phyloP scores from a whole-genome alignment of 2,888 invertebrate species.

The Lepidonotus clava region DNA sequence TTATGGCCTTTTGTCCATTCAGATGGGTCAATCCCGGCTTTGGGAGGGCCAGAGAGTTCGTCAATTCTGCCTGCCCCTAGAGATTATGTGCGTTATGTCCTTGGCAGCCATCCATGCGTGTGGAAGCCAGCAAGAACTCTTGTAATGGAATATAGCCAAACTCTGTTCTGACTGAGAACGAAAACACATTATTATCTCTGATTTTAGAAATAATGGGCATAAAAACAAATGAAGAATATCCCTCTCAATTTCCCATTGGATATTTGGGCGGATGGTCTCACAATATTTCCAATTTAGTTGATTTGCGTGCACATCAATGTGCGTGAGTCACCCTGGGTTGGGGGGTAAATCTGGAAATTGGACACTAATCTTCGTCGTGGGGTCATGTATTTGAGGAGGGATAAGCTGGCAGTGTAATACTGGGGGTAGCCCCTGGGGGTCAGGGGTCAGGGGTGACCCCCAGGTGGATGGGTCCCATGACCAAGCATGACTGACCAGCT shows the following conservation, averaged over 20 bases:
- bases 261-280: too few relatives aligned
- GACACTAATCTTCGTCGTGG: neutral
- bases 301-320: too few relatives aligned
- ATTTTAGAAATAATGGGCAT: too few relatives aligned
- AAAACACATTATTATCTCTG: too few relatives aligned
- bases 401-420: neutral
- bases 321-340: neutral
- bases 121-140: neutral
- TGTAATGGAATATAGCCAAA: constrained; percentile 1
- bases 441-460: neutral
- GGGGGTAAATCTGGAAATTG: neutral
- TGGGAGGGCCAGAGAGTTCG: neutral
- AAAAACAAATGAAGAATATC: too few relatives aligned
- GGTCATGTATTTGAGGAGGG: constrained; percentile 6
- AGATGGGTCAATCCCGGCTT: neutral
- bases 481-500: neutral
- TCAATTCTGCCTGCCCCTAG: constrained; percentile 8
- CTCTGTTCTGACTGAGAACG: too few relatives aligned
- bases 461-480: neutral
- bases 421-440: too few relatives aligned
- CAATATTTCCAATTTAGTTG: too few relatives aligned
- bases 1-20: neutral
- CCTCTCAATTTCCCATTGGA: too few relatives aligned
- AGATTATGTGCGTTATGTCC: neutral
- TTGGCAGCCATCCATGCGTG: neutral